These are phyloP conservation scores for Neoascia interrupta DNA, from an alignment of 2,888 invertebrate genomes.

Conservation along the genomic window DNA sequence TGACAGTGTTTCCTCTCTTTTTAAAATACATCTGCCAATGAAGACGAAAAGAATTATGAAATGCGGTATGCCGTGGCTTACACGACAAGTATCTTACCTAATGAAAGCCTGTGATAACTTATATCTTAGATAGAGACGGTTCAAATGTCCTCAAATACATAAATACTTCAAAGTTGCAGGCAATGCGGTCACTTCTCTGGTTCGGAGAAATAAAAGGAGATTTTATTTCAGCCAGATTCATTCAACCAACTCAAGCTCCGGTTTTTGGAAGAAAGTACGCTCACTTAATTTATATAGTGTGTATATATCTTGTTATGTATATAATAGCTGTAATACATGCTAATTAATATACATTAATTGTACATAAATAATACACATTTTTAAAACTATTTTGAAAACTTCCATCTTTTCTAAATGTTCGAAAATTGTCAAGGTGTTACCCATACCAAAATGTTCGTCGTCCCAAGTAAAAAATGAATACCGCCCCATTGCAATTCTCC, in stretches of 20 bases:
- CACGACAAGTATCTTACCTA: neutral
- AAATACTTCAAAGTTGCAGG: too few species aligned
- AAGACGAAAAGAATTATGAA: neutral
- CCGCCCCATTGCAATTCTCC: too few species aligned
- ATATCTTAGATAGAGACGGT: too few species aligned
- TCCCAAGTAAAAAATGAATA: too few species aligned
- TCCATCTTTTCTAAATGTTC: neutral
- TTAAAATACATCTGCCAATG: neutral
- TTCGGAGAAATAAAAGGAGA: neutral
- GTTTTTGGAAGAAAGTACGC: neutral
- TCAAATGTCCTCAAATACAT: too few species aligned
- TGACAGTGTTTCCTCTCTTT: neutral
- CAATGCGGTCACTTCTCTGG: neutral
- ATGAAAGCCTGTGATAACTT: neutral
- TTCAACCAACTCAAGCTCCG: too few species aligned
- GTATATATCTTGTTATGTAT: too few species aligned
- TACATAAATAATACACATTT: neutral
- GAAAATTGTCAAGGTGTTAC: too few species aligned
- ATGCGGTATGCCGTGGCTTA: neutral
- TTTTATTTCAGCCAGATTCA: neutral
- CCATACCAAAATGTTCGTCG: too few species aligned
- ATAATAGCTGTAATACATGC: neutral
- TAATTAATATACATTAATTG: too few species aligned
- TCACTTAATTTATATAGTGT: neutral
- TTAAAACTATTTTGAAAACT: neutral